A percentile compares a stretch with the other conserved stretches of the same genome.
Conservation (phyloP, 2,888 invertebrate species). For the Lissocephala sabroskyi region DNA sequence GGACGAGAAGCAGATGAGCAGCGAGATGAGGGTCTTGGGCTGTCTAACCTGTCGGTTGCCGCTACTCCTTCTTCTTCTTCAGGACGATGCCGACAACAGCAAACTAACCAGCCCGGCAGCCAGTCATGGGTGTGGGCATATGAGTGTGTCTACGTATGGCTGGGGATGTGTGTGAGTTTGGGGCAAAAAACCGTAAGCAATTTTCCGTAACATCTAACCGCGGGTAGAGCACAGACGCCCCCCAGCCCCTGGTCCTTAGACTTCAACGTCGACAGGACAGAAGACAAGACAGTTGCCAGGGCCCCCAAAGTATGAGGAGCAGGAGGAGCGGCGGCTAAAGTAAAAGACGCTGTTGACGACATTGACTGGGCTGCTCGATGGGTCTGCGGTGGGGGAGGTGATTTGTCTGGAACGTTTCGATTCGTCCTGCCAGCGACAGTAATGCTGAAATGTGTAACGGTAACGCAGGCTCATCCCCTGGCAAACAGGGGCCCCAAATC, state of each 20-base stretch:
- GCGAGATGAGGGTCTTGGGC: constrained; percentile 56
- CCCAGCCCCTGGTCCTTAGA: not conserved
- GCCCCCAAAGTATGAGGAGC: constrained; percentile 9
- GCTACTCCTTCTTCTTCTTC: too few relatives aligned
- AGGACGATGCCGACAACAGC: too few relatives aligned
- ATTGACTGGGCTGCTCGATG: constrained; percentile 51
- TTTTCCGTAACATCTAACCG: constrained; percentile 64
- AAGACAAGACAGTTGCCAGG: constrained; percentile 36
- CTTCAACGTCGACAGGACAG: not conserved
- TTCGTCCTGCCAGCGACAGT: constrained; percentile 54
- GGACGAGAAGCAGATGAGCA: constrained; percentile 25
- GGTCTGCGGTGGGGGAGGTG: constrained; percentile 11
- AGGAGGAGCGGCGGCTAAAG: constrained; percentile 26
- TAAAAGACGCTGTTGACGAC: constrained; percentile 39
- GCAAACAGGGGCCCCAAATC: constrained; percentile 35
- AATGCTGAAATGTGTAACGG: constrained; percentile 56
- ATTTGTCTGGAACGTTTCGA: too few relatives aligned
- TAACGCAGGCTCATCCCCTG: constrained; percentile 21
- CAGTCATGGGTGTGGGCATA: not conserved
- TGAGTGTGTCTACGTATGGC: constrained; percentile 13
- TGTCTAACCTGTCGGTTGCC: constrained; percentile 63
- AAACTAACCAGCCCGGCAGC: too few relatives aligned
- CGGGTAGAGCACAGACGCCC: constrained; percentile 22
- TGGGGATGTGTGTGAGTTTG: constrained; percentile 20
- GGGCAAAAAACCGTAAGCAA: constrained; percentile 62